Base-by-base conservation (phyloP, 1,140 invertebrate species). In the Drosophila kohkoa region DNA sequence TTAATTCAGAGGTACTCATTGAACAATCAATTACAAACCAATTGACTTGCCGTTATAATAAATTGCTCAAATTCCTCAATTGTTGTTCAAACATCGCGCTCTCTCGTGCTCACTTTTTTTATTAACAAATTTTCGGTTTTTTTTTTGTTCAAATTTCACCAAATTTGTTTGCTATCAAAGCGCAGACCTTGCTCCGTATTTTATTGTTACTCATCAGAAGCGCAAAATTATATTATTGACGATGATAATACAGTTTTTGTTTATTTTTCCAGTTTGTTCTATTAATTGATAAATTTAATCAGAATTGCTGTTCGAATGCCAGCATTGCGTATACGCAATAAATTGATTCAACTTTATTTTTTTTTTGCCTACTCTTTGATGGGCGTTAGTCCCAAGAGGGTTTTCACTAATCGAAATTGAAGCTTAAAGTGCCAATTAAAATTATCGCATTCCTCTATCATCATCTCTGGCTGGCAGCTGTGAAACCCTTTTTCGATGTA, bases 341-440 rank as follows among this genome's bases (percentile, higher is more conserved):
- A 64, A 64, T 43, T 54, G 54, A 38, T 58, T 28, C 41, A 8
- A 13, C 20, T 43, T 25, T 25, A 4, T 25, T 25, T 20, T 16
- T 20, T 20, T 20, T 46, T 45, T 45, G 41, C 5, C 10, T 13
- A 25, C 20, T 4, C 20, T 54, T 57, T 48, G 8, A 57, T 16
- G 43, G 64, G 64, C 64, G 52, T 67, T 0, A 38, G 8, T 7
- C 43, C 8, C 54, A 10, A 41, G 35, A 41, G 16, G 13, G 45
- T 32, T 57, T 15, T 32, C 1, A 41, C 45, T 25, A 62, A 48
- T 55, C 38, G 38, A 43, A 48, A 13, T 58, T 43, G 16, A 32
- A 38, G 30, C 32, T 58, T 38, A 38, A 43, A 38, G 49, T 69
- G 49, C 11, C 51, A 70, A 70, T 75, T 63, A 75, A 63, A 70